Conservation (phyloP, 2,888 invertebrate genomes). For the Aromia moschata region DNA sequence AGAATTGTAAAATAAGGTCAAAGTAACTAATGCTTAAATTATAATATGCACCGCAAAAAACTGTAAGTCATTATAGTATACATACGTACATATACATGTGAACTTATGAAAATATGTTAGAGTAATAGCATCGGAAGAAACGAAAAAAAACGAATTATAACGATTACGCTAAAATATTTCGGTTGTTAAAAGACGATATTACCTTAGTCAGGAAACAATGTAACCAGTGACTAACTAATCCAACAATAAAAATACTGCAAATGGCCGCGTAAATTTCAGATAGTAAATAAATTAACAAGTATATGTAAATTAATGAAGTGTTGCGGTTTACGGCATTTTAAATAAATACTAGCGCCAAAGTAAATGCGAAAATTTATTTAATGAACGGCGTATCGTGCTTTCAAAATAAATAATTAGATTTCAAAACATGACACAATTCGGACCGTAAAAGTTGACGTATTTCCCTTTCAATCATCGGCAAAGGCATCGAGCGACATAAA, state of each 20-base stretch:
- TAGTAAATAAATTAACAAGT: conserved; percentile 23
- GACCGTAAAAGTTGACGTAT: conserved; percentile 47
- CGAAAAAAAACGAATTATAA: conserved; percentile 6
- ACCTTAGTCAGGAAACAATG: conserved; percentile 9
- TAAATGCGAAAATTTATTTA: conserved; percentile 37
- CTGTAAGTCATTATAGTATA: too few relatives aligned
- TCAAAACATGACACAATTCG: conserved; percentile 39
- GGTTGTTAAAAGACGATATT: conserved; percentile 11
- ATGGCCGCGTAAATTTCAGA: conserved; percentile 1
- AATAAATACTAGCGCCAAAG: conserved; percentile 24
- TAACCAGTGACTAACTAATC: conserved; percentile 20
- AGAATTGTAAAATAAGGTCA: too few relatives aligned
- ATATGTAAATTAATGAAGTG: conserved; percentile 28
- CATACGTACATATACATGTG: too few relatives aligned
- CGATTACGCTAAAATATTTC: conserved; percentile 8
- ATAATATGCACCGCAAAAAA: too few relatives aligned
- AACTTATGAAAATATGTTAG: too few relatives aligned
- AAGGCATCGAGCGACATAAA: conserved; percentile 46
- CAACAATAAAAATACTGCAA: conserved; percentile 11
- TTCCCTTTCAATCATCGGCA: conserved; percentile 55
- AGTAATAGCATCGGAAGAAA: too few relatives aligned
- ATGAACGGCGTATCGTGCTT: conserved; percentile 41
- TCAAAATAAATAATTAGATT: conserved; percentile 46
- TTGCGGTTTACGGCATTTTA: conserved; percentile 21
- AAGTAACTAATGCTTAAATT: too few relatives aligned